Conservation (phyloP, 2,888 invertebrate genomes). For the Eupithecia inturbata region DNA sequence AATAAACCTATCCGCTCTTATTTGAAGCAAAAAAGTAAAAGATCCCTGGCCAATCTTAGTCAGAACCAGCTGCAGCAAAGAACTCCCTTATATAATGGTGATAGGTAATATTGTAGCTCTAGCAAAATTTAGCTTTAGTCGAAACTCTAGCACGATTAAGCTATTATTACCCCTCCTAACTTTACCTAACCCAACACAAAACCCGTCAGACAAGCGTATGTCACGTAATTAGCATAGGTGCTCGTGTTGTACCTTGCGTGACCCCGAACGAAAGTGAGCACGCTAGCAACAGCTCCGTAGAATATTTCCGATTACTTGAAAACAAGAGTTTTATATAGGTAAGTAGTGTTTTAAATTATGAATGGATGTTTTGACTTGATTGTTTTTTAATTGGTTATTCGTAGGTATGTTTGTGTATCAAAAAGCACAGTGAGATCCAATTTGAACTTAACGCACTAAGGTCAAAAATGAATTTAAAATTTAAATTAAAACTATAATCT, state of each 20-base stretch:
- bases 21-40: no score
- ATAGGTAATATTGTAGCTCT: not conserved
- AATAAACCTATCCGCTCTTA: no score
- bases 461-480: no score
- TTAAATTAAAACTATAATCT: no score
- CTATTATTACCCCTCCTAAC: constrained; percentile 8
- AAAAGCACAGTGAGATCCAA: no score
- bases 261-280: constrained; percentile 21
- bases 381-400: not conserved
- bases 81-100: not conserved
- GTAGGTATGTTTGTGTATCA: not conserved
- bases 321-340: constrained; percentile 4
- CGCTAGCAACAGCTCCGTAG: constrained; percentile 7
- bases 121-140: not conserved
- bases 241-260: constrained; percentile 24
- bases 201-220: constrained; percentile 11
- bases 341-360: not conserved
- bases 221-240: constrained; percentile 20
- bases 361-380: not conserved
- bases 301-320: constrained; percentile 19
- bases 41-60: no score
- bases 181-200: constrained; percentile 6
- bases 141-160: not conserved
- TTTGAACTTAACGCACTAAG: no score
- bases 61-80: no score